Conservation (phyloP, 2,113 vertebrate species). For the Rhea pennata region DNA sequence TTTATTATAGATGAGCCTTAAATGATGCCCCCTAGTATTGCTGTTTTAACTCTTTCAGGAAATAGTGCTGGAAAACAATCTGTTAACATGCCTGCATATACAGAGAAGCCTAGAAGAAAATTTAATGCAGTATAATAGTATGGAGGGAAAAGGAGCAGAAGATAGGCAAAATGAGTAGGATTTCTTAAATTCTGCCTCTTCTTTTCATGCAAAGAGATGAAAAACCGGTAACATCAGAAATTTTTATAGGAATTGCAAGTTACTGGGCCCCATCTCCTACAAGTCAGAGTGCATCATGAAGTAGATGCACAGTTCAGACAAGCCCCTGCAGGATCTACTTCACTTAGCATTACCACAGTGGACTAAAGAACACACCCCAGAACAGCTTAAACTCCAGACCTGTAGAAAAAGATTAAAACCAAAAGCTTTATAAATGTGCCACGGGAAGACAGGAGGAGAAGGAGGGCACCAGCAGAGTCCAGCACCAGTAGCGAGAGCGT, state of each 20-base stretch:
- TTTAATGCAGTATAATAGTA: no score
- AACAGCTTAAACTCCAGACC: neutral
- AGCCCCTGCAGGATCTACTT: neutral
- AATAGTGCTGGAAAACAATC: neutral
- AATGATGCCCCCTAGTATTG: neutral
- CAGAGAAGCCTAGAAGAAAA: neutral
- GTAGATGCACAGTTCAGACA: accelerated
- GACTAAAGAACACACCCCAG: neutral
- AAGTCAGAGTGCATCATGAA: neutral
- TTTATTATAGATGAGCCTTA: neutral
- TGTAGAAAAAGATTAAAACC: neutral
- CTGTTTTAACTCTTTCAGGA: neutral
- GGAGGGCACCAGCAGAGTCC: neutral
- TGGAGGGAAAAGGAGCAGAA: neutral
- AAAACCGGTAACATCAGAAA: neutral
- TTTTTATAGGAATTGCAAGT: neutral
- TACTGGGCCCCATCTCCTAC: neutral
- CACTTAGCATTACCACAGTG: neutral
- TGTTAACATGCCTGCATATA: neutral
- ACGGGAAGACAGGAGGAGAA: neutral
- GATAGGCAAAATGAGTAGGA: neutral
- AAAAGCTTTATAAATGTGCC: accelerated
- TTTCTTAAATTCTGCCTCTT: neutral
- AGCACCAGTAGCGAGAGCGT: accelerated
- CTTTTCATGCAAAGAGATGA: no score